These are phyloP conservation scores for Lates japonicus DNA, from an alignment of 2,797 vertebrate genomes.

Conservation along the genomic window DNA sequence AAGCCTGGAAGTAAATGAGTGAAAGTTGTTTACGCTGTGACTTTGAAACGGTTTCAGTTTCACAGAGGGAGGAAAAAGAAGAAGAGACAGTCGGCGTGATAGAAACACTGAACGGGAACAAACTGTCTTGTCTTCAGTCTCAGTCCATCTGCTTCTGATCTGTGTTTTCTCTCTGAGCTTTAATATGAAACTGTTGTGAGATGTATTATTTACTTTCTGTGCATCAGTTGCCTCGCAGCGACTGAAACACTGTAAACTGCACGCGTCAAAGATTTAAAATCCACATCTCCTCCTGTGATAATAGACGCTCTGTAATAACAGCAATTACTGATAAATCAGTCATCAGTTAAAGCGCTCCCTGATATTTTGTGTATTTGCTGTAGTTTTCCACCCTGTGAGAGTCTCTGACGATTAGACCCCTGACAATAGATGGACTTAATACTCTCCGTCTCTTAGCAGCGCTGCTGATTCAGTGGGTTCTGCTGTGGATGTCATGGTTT, in stretches of 20 bases:
- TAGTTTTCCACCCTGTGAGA: slow-evolving; percentile 48
- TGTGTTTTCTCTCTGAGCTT: background rate
- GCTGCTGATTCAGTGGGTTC: slow-evolving; percentile 58
- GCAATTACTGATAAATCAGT: slow-evolving; percentile 21
- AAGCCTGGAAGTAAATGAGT: background rate
- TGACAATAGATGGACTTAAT: background rate
- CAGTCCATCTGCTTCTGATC: background rate
- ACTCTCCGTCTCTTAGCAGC: background rate
- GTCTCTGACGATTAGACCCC: slow-evolving; percentile 14
- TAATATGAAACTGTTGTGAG: slow-evolving; percentile 1
- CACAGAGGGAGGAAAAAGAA: too few relatives aligned
- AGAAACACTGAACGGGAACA: background rate
- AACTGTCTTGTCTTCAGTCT: too few relatives aligned
- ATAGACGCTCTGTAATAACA: slow-evolving; percentile 6
- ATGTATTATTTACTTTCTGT: background rate
- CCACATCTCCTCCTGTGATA: background rate
- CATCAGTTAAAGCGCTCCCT: background rate
- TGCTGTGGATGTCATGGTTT: slow-evolving; percentile 42
- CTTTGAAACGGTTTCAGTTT: too few relatives aligned
- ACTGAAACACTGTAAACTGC: background rate
- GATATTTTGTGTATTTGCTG: slow-evolving; percentile 7
- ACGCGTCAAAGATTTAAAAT: background rate
- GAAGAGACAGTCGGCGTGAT: too few relatives aligned
- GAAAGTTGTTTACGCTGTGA: too few relatives aligned
- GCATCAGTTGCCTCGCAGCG: slow-evolving; percentile 5